Conservation (phyloP, 2,797 vertebrate genomes). For the Varecia variegata region DNA sequence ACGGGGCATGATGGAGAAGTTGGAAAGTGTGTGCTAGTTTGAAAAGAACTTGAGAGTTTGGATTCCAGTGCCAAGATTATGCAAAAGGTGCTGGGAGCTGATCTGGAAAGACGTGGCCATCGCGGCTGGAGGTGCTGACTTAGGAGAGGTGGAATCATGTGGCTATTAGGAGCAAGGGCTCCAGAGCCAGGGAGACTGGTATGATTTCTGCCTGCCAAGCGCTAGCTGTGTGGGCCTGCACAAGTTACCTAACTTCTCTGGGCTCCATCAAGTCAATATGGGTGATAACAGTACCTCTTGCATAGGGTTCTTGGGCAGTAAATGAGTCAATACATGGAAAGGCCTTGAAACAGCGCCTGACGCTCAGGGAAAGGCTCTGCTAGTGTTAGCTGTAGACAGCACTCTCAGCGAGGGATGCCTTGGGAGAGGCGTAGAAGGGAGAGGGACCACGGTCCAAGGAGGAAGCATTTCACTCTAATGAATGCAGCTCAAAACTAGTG, state of each 20-base stretch:
- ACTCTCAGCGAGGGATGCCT: neutral
- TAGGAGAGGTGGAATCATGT: neutral
- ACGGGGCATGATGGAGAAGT: neutral
- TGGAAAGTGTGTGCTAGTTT: neutral
- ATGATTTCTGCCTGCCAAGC: neutral
- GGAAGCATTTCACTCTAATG: neutral
- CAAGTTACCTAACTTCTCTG: neutral
- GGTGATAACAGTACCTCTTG: neutral
- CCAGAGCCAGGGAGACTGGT: neutral
- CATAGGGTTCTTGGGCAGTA: neutral
- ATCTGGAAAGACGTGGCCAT: neutral
- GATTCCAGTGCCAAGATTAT: neutral
- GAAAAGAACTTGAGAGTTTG: neutral
- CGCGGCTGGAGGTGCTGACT: neutral
- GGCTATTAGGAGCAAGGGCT: neutral
- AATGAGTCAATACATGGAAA: neutral
- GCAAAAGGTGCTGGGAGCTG: neutral
- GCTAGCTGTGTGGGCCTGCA: neutral
- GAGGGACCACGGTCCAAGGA: neutral
- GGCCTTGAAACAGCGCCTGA: neutral
- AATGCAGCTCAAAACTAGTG: neutral
- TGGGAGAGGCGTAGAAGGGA: neutral
- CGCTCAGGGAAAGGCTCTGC: neutral
- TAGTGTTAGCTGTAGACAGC: neutral
- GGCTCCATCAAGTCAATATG: neutral